Evolutionary conservation across 2,797 vertebrate genomes (phyloP), one percentile per base, ranked within the genome.

Genomic region (Gorsachius magnificus): DNA sequence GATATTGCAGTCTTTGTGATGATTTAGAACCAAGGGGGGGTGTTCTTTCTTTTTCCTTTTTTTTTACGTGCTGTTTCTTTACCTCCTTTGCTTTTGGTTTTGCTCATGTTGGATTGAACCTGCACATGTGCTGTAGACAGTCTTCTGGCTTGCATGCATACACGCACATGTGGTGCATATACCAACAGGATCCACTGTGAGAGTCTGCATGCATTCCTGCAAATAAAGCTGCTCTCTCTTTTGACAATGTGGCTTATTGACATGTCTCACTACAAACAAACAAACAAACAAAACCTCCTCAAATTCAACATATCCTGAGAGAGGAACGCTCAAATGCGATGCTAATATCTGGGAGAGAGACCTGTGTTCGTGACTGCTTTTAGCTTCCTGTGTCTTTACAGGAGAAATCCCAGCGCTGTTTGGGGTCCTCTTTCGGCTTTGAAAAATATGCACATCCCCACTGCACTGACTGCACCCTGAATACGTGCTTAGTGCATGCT

Each of bases 1-100:
- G 95, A 96, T 94, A 97, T 96, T 96, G 95, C 92, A 95, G 90
- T 83, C 93, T 95, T 82, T 83, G 70, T 41, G 93, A 90, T 94
- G 88, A 95, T 94, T 96, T 90, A 94, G 71, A 92, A 87, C 83
- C 25, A 13, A 66, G 33, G 20, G 3, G 18, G 48, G 48, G 25
- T 6, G 14, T 17, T 35, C 13, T 57, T 75, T 24, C 61, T 72
- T 87, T 87, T 92, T 48, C 79, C 13, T 15, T 14, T 65, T 72
- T 72, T 91, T 88, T 81, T 19, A 79, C 4, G 12, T 96, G 77
- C 75, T 50, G 5, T 90, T 93, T 83, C 78, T 96, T 82, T 91
- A 75, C 86, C 83, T 95, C 81, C 38, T 79, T 96, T 76, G 90
- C 43, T 87, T 95, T 96, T 94, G 94, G 90, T 87, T 96, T 96